phyloP scores from a whole-genome alignment of 2,888 invertebrate species.

The Scrobipalpa atriplicella region DNA sequence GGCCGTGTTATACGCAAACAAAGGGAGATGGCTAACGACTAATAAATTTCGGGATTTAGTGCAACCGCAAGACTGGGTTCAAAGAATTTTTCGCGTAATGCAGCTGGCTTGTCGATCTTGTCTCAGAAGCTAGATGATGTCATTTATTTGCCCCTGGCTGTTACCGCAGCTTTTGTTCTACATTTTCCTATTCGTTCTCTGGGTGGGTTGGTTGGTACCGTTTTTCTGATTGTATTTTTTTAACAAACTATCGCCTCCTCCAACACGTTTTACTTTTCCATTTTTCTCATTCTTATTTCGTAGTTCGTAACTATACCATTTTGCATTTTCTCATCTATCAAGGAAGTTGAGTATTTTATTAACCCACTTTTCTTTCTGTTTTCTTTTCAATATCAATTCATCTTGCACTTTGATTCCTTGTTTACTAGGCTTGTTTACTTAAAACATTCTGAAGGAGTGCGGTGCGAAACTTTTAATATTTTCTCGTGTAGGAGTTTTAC shows the following conservation, averaged over 20 bases:
- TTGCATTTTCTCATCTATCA: conserved; percentile 16
- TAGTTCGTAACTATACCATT: background rate
- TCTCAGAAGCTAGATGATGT: background rate
- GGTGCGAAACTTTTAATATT: no score
- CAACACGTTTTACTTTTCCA: background rate
- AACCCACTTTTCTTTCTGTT: background rate
- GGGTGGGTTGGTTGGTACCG: no score
- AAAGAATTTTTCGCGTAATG: conserved; percentile 1
- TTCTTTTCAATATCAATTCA: background rate
- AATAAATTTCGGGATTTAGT: conserved; percentile 24
- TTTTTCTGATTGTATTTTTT: no score
- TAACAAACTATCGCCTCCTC: background rate
- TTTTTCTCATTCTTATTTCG: background rate
- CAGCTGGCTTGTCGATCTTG: conserved; percentile 1
- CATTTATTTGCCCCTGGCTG: background rate
- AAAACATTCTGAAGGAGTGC: no score
- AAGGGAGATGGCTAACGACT: conserved; percentile 17
- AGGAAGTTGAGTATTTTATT: background rate
- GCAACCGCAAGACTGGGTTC: conserved; percentile 10
- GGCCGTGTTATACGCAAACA: conserved; percentile 2
- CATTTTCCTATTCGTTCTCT: no score
- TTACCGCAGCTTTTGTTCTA: background rate
- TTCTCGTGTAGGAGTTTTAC: background rate
- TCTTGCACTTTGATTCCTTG: background rate
- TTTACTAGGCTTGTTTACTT: no score